phyloP scores from a whole-genome alignment of 2,797 vertebrate genomes.

The Sebastes trivittatus region DNA sequence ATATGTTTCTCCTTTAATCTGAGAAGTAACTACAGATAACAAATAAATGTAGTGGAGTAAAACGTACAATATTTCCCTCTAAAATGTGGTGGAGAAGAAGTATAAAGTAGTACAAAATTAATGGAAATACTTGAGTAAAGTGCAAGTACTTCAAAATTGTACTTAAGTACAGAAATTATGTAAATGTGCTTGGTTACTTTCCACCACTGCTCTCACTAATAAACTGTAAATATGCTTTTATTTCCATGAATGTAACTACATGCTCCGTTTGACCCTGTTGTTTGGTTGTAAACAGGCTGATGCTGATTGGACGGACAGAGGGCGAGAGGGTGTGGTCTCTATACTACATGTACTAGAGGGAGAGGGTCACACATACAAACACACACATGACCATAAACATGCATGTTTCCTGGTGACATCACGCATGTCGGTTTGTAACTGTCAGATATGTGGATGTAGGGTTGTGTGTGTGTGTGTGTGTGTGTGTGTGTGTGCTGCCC shows the following conservation, averaged over 20 bases:
- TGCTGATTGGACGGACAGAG: background rate
- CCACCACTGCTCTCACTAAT: background rate
- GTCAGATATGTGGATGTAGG: background rate
- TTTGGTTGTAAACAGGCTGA: slow-evolving; percentile 11
- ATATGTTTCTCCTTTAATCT: background rate
- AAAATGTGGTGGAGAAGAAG: background rate
- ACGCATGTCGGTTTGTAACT: background rate
- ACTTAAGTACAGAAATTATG: background rate
- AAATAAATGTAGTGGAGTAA: background rate
- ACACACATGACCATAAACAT: background rate
- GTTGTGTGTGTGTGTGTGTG: background rate
- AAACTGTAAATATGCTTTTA: background rate
- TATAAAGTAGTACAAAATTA: background rate
- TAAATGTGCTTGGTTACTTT: background rate
- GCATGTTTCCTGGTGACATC: slow-evolving; percentile 9
- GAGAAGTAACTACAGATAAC: background rate
- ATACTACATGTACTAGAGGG: background rate
- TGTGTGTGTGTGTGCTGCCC: slow-evolving; percentile 7
- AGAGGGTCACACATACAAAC: background rate
- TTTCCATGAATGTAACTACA: background rate
- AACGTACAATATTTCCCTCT: background rate
- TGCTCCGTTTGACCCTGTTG: background rate
- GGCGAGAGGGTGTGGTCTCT: background rate
- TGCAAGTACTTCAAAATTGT: background rate
- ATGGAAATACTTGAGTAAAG: background rate